Conservation (phyloP, 2,797 vertebrate genomes). For the Mormyrops attenuatus region DNA sequence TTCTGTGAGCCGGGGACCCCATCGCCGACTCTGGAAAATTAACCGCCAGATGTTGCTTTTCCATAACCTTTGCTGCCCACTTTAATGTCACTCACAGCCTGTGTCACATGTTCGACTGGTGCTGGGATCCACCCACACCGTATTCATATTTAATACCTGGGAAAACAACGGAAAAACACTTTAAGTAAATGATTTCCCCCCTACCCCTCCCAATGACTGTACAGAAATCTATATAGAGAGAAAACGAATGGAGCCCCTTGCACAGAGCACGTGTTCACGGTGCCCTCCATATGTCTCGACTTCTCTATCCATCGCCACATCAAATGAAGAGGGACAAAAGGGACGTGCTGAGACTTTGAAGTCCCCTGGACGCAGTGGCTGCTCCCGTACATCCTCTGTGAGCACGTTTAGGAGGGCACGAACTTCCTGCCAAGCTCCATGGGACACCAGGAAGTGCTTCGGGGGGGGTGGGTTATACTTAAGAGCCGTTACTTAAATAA, state of each 20-base stretch:
- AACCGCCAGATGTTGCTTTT: neutral
- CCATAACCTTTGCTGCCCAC: neutral
- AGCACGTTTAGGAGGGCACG: neutral
- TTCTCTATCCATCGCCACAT: neutral
- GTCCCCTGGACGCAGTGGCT: neutral
- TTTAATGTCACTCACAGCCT: neutral
- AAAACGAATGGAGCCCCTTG: neutral
- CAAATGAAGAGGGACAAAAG: neutral
- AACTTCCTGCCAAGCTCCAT: neutral
- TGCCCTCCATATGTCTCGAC: neutral
- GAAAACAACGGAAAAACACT: neutral
- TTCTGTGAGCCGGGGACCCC: neutral
- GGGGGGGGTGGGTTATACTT: neutral
- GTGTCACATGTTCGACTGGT: neutral
- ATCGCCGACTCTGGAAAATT: too few relatives aligned
- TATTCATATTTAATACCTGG: conserved; percentile 2
- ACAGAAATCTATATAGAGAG: neutral
- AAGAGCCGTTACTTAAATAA: conserved; percentile 26
- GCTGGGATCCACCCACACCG: neutral
- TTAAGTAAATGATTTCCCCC: neutral
- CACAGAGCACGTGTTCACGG: neutral
- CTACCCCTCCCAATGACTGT: neutral
- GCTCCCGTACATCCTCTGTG: neutral
- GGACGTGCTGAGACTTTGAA: neutral
- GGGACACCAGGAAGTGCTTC: neutral